Evolutionary conservation across 2,113 vertebrate genomes (phyloP).

Genomic region (Otocyon megalotis): DNA sequence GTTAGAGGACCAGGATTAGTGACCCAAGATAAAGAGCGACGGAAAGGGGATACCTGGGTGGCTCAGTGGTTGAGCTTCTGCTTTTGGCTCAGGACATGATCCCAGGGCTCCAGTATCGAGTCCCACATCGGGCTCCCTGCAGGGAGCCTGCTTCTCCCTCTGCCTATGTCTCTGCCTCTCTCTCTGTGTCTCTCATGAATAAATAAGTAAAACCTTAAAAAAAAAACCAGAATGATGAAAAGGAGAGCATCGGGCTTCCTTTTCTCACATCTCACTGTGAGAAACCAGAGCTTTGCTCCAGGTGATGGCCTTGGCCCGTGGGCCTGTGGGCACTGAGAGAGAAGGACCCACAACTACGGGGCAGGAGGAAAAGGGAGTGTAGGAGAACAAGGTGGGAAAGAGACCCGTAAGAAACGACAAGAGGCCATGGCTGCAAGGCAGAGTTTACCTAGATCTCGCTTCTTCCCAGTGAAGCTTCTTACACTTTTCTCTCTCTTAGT

Average conservation of each 20-base stretch:
- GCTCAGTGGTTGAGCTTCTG: too few species aligned
- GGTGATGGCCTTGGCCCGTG: accelerated
- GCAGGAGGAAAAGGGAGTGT: not conserved
- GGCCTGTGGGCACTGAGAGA: not conserved
- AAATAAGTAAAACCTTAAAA: too few species aligned
- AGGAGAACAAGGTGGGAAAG: not conserved
- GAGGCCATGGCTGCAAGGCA: too few species aligned
- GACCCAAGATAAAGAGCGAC: not conserved
- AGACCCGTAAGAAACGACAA: not conserved
- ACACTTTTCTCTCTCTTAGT: constrained; percentile 86
- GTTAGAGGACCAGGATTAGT: not conserved
- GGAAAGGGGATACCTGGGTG: not conserved
- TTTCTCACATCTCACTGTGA: not conserved
- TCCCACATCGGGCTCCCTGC: too few species aligned
- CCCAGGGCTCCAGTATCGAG: too few species aligned
- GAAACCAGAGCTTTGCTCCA: not conserved
- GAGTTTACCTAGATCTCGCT: accelerated
- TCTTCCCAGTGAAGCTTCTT: not conserved
- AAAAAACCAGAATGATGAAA: not conserved
- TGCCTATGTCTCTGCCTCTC: too few species aligned
- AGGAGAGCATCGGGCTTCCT: not conserved
- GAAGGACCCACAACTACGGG: not conserved
- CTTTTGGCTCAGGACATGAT: too few species aligned
- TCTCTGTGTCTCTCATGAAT: too few species aligned
- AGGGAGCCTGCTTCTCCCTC: too few species aligned